Base-by-base conservation (phyloP, 2,888 invertebrate genomes). In the Macaria notata region DNA sequence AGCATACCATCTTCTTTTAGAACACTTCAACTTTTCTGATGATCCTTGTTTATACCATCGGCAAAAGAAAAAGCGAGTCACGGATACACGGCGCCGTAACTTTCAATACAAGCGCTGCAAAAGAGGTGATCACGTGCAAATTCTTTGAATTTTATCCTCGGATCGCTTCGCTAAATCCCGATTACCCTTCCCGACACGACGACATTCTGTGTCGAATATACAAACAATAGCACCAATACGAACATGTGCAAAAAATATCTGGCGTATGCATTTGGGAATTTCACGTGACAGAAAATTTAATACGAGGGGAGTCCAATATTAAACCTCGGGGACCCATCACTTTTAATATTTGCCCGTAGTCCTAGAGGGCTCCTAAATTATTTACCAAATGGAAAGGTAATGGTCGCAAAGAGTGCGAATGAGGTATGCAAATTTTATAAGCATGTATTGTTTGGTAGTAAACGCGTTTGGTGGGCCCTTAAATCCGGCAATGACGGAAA, bases 211-310 rank as follows among this genome's bases (percentile, higher is more conserved):
- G 76, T 88, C 91, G 88, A 90, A 91, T 59, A 76, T 69, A 77
- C 75, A 66, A 70, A 90, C 88, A 90, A 89, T 84, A 73, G 84
- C 78, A 69, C 78, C 73, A 88, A 89, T 87, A 86, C 83, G 89
- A 90, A 90, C 91, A 91, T 91, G 90, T 91, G 91, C 91, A 88
- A 89, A 91, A 90, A 90, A 90, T 89, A 88, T 88, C 83, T 84
- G 81, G 80, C 84, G 83, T 85, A 85, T 90, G 86, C 90, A 88
- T 90, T 89, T 88, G 90, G 91, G 91, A 91, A 89, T 90, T 88
- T 85, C 85, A 84, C 88, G 88, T 88, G 90, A 88, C 89, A 88
- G 83, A 88, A 86, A 89, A 90, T 91, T 90, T 90, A 89, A 91
- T 90, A 86, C 88, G 84, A 85, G 89, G 91, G 91, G 89, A 84